A percentile compares a stretch with the other conserved stretches of the same genome.
These are phyloP conservation scores for Tachypleus tridentatus DNA, from an alignment of 1,140 invertebrate species.

Conservation along the genomic window DNA sequence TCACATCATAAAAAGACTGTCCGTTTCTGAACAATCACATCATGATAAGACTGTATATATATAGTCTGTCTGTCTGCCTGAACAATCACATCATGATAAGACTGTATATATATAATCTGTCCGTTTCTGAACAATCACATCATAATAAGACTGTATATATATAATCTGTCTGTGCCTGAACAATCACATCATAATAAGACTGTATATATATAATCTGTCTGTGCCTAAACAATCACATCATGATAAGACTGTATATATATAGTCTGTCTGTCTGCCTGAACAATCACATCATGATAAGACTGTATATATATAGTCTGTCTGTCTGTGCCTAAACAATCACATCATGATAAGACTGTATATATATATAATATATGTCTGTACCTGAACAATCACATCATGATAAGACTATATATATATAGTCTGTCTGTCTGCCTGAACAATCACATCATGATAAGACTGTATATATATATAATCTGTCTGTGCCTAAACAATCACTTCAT, in stretches of 20 bases:
- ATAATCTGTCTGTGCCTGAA: conserved; percentile 30
- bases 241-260: too few species aligned
- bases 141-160: too few species aligned
- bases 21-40: too few species aligned
- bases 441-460: too few species aligned
- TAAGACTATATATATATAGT: too few species aligned
- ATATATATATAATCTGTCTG: conserved; percentile 18
- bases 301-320: too few species aligned
- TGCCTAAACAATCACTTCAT: conserved; percentile 35
- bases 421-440: background rate
- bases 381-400: conserved; percentile 33
- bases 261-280: conserved; percentile 34
- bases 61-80: conserved; percentile 33
- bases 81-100: conserved; percentile 31
- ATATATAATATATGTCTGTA: conserved; percentile 28
- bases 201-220: background rate
- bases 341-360: too few species aligned
- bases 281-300: conserved; percentile 30
- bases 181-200: conserved; percentile 30
- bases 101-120: conserved; percentile 3
- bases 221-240: too few species aligned
- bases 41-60: too few species aligned
- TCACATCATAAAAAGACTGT: conserved; percentile 29
- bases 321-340: background rate
- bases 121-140: too few species aligned